Evolutionary conservation across 2,888 invertebrate genomes (phyloP), one percentile per base, ranked within the genome.

Genomic region (Drosophila picticornis): DNA sequence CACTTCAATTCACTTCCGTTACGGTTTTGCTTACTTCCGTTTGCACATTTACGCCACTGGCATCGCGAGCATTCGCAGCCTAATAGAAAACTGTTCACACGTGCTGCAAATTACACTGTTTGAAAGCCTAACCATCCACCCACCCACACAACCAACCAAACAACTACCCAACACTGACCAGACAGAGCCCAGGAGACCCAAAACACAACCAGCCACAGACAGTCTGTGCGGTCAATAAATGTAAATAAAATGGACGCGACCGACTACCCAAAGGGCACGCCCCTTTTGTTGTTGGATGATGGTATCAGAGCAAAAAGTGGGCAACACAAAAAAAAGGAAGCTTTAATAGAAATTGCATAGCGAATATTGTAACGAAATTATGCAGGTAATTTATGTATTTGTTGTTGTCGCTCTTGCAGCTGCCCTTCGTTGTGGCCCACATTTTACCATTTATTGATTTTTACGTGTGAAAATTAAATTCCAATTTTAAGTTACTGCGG

Each of bases 391-490:
- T 88, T 88, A 88, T 86, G 73, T 50, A 34, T 65, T 73, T 80
- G 67, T 73, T 71, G 38, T 62, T 67, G 62, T 58, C 68, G 51
- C 51, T 59, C 4, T 51, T 60, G 32, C 29, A 4, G 29, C 29
- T 29, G 52, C 29, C 16, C 32, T 32, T 43, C 25, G 59, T 4
- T 72, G 58, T 34, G 43, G 65, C 50, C 43, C 32, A 27, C 50
- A 50, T 29, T 61, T 58, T 52, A 59, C 38, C 38, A 55, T 55
- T 80, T 88, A 88, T 84, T 80, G 84, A 84, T 84, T 84, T 88
- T 81, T 50, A 62, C 60, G 87, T 84, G 87, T 86, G 87, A 86
- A 89, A 84, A 88, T 84, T 88, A 84, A 86, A 88, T 84, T 84
- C 80, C 74, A 80, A 75, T 88, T 84, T 75, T 64, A 57, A 79